Base-by-base conservation (phyloP, 2,888 invertebrate genomes). In the Caenorhabditis becei region DNA sequence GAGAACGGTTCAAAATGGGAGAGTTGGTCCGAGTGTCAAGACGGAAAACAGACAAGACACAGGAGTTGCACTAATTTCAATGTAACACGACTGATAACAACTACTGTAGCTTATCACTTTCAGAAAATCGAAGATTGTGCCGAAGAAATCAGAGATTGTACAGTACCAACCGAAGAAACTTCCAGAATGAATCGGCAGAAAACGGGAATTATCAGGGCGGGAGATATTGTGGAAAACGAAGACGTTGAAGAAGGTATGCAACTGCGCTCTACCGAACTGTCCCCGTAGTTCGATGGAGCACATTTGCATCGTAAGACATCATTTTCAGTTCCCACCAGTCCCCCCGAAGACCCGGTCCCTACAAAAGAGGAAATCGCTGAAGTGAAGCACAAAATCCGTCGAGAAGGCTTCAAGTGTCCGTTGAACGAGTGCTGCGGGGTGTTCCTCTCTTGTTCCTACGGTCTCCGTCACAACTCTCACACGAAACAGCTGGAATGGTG, bases 401-500 rank as follows among this genome's bases (percentile, higher is more conserved):
- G 72, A 28, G 67, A 69, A 11, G 86, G 84, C 5, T 86, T 87
- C 82, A 77, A 77, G 44, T 88, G 88, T 44, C 83, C 85, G 0
- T 49, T 80, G 28, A 81, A 88, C 61, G 80, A 77, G 35, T 90
- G 90, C 49, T 90, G 90, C 59, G 58, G 44, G 4, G 82, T 81
- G 2, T 84, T 86, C 61, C 35, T 71, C 0, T 67, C 66, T 1
- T 86, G 84, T 47, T 65, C 79, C n/a, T 81, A 80, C 26, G 90
- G 90, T n/a, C 70, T 90, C 24, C 81, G 85, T 47, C 87, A 88
- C 53, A 87, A 88, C 44, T 82, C 85, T 1, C 74, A 62, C 26
- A 87, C 83, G 20, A 83, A 83, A 51, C 83, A 80, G 47, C 61
- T 89, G 35, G 86, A 90, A 62, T 90, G 89, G 88, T 90, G 90